Evolutionary conservation across 2,113 vertebrate species (phyloP).

Genomic region (rat (Rattus norvegicus)): GRCr8 NC_086027.1:56537501-56538000

Average conservation of each 20-base stretch:
- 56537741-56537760: not conserved
- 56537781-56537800: not conserved
- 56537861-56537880: not conserved
- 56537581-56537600: not conserved
- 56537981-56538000: not conserved
- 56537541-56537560: not conserved
- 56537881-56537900: not conserved
- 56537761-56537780: not conserved
- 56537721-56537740: not conserved
- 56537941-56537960: not conserved
- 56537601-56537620: not conserved
- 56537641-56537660: not conserved
- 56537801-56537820: not conserved
- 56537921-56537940: not conserved
- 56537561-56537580: not conserved
- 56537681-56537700: no score
- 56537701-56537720: no score
- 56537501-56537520: not conserved
- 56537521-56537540: not conserved
- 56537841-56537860: not conserved
- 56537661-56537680: not conserved
- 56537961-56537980: no score
- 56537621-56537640: not conserved
- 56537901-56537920: not conserved
- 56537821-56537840: not conserved